Evolutionary conservation across 2,888 invertebrate species (phyloP).

Genomic region (Neelides folsomi): DNA sequence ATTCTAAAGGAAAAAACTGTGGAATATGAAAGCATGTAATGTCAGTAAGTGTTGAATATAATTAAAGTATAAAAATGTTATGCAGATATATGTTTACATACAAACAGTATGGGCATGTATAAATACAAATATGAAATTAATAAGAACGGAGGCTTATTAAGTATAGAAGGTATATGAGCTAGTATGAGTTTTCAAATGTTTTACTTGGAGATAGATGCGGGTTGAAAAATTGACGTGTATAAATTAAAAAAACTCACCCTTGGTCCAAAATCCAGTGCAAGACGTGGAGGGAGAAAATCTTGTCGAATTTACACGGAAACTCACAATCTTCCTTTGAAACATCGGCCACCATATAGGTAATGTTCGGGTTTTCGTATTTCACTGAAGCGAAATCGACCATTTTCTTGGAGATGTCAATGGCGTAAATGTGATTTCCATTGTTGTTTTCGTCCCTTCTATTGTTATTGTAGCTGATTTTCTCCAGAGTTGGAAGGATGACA

Average conservation of each 20-base stretch:
- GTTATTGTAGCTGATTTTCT: background rate
- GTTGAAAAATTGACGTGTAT: background rate
- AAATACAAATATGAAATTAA: too few species aligned
- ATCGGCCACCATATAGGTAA: slow-evolving; percentile 30
- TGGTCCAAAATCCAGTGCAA: slow-evolving; percentile 33
- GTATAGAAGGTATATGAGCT: too few species aligned
- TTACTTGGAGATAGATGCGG: background rate
- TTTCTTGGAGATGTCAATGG: slow-evolving; percentile 30
- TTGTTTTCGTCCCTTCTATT: background rate
- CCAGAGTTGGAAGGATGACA: slow-evolving; percentile 22
- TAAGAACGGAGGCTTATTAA: too few species aligned
- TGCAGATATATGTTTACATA: too few species aligned
- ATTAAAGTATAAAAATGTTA: too few species aligned
- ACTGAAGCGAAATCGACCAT: slow-evolving; percentile 32
- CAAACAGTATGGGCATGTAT: too few species aligned
- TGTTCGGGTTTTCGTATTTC: slow-evolving; percentile 25
- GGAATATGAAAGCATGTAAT: too few species aligned
- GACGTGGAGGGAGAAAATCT: slow-evolving; percentile 32
- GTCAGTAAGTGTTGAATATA: too few species aligned
- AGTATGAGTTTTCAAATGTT: background rate
- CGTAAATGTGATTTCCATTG: slow-evolving; percentile 16
- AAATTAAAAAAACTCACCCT: slow-evolving; percentile 16
- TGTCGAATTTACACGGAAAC: slow-evolving; percentile 30
- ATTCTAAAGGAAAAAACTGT: too few species aligned
- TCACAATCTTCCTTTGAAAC: slow-evolving; percentile 30